These are phyloP conservation scores for Phyto melanocephala DNA, from an alignment of 2,888 invertebrate species.

Conservation along the genomic window DNA sequence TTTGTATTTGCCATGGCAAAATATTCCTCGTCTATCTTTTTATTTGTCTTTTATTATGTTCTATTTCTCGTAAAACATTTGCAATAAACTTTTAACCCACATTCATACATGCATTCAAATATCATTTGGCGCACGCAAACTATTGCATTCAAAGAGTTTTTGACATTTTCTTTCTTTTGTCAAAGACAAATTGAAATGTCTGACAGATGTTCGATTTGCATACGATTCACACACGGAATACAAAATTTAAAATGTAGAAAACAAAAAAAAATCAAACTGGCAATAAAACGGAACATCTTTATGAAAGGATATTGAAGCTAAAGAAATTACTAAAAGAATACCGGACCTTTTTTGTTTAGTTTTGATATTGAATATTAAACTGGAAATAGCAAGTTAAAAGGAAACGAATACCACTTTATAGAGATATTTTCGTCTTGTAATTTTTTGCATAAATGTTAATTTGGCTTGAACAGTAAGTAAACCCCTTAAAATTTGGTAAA, in stretches of 20 bases:
- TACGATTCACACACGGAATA: slow-evolving; percentile 44
- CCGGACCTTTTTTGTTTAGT: too few relatives aligned
- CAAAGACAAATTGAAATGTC: slow-evolving; percentile 61
- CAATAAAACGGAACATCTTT: slow-evolving; percentile 8
- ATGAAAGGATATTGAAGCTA: too few relatives aligned
- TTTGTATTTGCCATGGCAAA: slow-evolving; percentile 6
- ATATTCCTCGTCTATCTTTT: neutral
- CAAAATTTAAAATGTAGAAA: slow-evolving; percentile 31
- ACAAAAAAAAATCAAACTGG: neutral
- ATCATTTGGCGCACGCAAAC: neutral
- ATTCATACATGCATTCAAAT: slow-evolving; percentile 23
- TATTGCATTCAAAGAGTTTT: slow-evolving; percentile 48
- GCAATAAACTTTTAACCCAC: slow-evolving; percentile 35
- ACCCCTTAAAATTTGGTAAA: too few relatives aligned
- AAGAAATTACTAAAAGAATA: too few relatives aligned
- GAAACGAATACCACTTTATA: too few relatives aligned
- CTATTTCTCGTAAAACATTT: slow-evolving; percentile 14
- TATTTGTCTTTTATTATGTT: neutral
- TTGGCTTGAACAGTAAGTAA: too few relatives aligned
- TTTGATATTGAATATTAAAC: too few relatives aligned
- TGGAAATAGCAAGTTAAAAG: too few relatives aligned
- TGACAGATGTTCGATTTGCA: slow-evolving; percentile 64
- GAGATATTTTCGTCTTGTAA: too few relatives aligned
- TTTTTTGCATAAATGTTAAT: too few relatives aligned
- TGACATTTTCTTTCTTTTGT: slow-evolving; percentile 56